Base-by-base conservation (phyloP, 2,113 vertebrate species). In the Erinaceus europaeus region DNA sequence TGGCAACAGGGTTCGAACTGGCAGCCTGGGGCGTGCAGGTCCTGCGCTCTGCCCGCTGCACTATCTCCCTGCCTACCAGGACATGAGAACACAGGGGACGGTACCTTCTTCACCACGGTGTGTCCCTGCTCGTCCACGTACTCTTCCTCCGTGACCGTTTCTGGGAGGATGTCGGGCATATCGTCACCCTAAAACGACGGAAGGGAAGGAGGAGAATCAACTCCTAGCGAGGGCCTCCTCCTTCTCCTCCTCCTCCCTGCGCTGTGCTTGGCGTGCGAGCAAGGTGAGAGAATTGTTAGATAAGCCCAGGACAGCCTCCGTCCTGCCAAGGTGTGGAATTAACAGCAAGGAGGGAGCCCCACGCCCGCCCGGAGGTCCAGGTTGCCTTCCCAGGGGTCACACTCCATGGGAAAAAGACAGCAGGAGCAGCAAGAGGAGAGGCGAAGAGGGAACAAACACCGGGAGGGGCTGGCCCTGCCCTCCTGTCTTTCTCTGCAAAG, bases 61-160 rank as follows among this genome's bases (percentile, higher is more conserved):
- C n/a, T n/a, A n/a, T n/a, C n/a, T n/a, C n/a, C n/a, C n/a, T n/a
- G n/a, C n/a, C n/a, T n/a, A n/a, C n/a, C n/a, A n/a, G n/a, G n/a
- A n/a, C n/a, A n/a, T n/a, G n/a, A n/a, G n/a, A n/a, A n/a, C n/a
- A n/a, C n/a, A n/a, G n/a, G n/a, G n/a, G n/a, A n/a, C n/a, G n/a
- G n/a, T 98, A 99, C 99, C 97, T 99, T 99, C 95, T 98, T 99
- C 11, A 98, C 97, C 20, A 99, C 98, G 9, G 97, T 98, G 95
- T 99, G 98, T 46, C 99, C 99, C 0, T 98, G 97, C 85, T 99
- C 98, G 48, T 99, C 99, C 1, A 96, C 97, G 61, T 98, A 99
- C 72, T 98, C 97, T 95, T 99, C 98, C 75, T 99, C 98, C 4
- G 98, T 99, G 92, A 99, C 98, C 0, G 97, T 97, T 95, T 99